These are phyloP conservation scores for Eupelmus urozonus DNA, from an alignment of 2,888 invertebrate genomes.

Conservation along the genomic window DNA sequence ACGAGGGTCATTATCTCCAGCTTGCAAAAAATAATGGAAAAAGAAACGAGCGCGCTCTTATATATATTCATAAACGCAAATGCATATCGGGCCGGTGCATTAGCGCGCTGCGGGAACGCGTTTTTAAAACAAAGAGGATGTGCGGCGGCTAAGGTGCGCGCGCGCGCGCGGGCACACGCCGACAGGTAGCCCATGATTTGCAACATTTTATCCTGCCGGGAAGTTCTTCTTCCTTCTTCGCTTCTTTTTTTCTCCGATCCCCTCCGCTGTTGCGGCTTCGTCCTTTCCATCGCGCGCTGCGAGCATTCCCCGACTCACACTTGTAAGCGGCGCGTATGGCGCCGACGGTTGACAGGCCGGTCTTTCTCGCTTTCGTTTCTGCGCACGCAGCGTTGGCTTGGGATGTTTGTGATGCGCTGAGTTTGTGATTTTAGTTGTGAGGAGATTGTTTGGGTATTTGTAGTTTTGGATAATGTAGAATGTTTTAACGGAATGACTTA, in stretches of 20 bases:
- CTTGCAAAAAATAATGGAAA: background rate
- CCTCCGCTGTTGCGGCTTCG: no score
- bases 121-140: slow-evolving; percentile 62
- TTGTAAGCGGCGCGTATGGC: slow-evolving; percentile 35
- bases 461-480: no score
- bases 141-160: background rate
- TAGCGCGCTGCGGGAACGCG: slow-evolving; percentile 8
- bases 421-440: no score
- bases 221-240: slow-evolving; percentile 23
- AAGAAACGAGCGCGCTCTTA: background rate
- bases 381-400: background rate
- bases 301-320: no score
- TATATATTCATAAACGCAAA: no score
- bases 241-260: background rate
- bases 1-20: slow-evolving; percentile 36
- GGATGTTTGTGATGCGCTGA: no score
- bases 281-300: background rate
- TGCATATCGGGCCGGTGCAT: slow-evolving; percentile 20
- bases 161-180: slow-evolving; percentile 37
- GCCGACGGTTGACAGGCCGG: slow-evolving; percentile 52
- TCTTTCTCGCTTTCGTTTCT: slow-evolving; percentile 6
- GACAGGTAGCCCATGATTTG: slow-evolving; percentile 77
- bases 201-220: slow-evolving; percentile 73
- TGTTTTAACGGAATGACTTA: no score
- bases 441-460: no score